Evolutionary conservation across 1,140 invertebrate genomes (phyloP).

Genomic region (Drosophila punjabiensis): DNA sequence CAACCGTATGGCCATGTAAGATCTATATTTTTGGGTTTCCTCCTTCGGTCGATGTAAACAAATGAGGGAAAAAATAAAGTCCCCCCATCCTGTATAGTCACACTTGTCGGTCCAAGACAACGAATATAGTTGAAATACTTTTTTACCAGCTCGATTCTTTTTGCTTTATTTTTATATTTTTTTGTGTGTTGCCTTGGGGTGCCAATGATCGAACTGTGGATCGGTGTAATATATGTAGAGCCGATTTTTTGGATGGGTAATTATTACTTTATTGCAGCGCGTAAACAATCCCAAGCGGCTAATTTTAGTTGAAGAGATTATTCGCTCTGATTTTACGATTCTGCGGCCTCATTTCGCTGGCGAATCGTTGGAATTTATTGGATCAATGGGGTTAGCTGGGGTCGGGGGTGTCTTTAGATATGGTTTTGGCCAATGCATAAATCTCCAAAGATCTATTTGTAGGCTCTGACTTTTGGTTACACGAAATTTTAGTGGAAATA

Average conservation of each 20-base stretch:
- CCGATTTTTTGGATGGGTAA: constrained; percentile 49
- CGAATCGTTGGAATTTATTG: constrained; percentile 24
- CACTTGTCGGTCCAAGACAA: constrained; percentile 53
- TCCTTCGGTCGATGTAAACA: constrained; percentile 66
- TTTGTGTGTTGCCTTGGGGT: constrained; percentile 21
- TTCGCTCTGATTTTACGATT: constrained; percentile 38
- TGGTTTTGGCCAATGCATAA: constrained; percentile 8
- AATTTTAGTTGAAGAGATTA: constrained; percentile 67
- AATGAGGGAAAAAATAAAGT: constrained; percentile 18
- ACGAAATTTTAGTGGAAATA: background rate
- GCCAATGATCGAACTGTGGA: constrained; percentile 5
- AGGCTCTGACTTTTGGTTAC: background rate
- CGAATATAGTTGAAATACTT: constrained; percentile 57
- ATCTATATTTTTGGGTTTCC: constrained; percentile 56
- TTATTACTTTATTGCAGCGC: constrained; percentile 66
- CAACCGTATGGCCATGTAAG: constrained; percentile 69
- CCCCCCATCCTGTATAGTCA: constrained; percentile 30
- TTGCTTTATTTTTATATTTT: constrained; percentile 39
- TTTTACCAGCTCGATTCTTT: constrained; percentile 27
- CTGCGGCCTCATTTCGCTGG: constrained; percentile 50
- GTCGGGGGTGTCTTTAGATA: constrained; percentile 5
- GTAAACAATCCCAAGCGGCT: constrained; percentile 61
- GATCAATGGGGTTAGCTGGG: constrained; percentile 10
- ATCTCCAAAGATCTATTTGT: background rate
- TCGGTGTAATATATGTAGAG: constrained; percentile 33